Evolutionary conservation across 2,888 invertebrate genomes (phyloP).

Genomic region (Nephrotoma appendiculata): DNA sequence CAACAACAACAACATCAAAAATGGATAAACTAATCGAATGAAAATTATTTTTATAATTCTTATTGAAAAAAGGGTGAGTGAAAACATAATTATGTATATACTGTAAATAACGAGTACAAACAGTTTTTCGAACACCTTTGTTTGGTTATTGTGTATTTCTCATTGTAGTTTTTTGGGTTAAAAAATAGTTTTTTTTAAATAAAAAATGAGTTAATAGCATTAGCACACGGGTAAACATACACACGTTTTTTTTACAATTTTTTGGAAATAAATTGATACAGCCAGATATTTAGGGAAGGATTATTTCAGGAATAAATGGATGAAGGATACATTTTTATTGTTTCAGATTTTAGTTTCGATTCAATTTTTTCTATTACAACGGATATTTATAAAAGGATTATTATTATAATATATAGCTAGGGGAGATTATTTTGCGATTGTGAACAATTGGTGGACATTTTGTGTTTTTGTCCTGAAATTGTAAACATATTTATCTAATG

Average conservation of each 20-base stretch:
- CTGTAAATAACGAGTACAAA: background rate
- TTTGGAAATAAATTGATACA: background rate
- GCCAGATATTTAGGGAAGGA: background rate
- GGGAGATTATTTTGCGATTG: background rate
- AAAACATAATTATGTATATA: background rate
- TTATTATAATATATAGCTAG: background rate
- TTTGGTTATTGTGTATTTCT: background rate
- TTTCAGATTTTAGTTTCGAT: background rate
- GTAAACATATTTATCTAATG: background rate
- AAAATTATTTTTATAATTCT: background rate
- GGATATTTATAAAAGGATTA: background rate
- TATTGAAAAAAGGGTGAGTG: background rate
- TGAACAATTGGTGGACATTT: background rate
- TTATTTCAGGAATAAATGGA: background rate
- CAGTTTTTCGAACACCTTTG: background rate
- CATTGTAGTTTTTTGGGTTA: background rate
- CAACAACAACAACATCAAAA: background rate
- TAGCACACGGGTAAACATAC: background rate
- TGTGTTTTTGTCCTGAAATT: background rate
- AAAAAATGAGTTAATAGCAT: background rate
- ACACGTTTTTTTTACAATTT: background rate
- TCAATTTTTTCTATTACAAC: background rate
- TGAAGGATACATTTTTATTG: background rate
- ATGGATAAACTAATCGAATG: background rate
- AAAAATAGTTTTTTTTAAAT: background rate